Evolutionary conservation across 1,140 invertebrate genomes (phyloP).

Genomic region (Drosophila leontia): DNA sequence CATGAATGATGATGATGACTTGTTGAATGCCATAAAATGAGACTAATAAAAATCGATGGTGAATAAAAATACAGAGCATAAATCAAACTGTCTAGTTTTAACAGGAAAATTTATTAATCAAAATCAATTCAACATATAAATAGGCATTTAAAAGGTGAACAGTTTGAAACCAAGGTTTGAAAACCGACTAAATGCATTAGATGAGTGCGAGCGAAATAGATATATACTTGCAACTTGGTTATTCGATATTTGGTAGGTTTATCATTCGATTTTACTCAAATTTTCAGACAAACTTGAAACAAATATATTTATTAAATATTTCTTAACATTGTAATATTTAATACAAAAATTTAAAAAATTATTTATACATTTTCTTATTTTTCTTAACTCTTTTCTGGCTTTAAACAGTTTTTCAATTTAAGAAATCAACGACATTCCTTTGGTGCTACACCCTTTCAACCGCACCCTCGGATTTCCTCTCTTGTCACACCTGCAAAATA

Average conservation of each 20-base stretch:
- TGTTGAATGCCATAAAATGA: constrained; percentile 36
- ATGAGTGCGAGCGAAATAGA: not conserved
- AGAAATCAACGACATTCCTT: constrained; percentile 29
- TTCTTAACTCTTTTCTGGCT: not conserved
- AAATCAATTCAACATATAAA: not conserved
- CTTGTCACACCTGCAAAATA: constrained; percentile 52
- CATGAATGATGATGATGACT: constrained; percentile 42
- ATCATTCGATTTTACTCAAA: not conserved
- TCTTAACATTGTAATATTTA: not conserved
- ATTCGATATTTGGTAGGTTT: not conserved
- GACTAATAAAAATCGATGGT: constrained; percentile 23
- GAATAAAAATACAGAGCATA: constrained; percentile 9
- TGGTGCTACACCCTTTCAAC: constrained; percentile 24
- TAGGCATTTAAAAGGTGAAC: not conserved
- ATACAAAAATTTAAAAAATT: not conserved
- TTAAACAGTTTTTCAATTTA: constrained; percentile 1
- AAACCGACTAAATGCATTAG: not conserved
- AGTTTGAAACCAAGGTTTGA: not conserved
- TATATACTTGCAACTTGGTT: too few species aligned
- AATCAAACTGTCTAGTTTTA: not conserved
- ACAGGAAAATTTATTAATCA: not conserved
- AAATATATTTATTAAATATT: not conserved
- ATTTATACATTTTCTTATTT: too few species aligned
- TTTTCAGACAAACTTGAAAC: accelerated
- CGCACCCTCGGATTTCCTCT: constrained; percentile 14